phyloP scores from a whole-genome alignment of 2,113 vertebrate species.

The Sinocyclocheilus maitianheensis region DNA sequence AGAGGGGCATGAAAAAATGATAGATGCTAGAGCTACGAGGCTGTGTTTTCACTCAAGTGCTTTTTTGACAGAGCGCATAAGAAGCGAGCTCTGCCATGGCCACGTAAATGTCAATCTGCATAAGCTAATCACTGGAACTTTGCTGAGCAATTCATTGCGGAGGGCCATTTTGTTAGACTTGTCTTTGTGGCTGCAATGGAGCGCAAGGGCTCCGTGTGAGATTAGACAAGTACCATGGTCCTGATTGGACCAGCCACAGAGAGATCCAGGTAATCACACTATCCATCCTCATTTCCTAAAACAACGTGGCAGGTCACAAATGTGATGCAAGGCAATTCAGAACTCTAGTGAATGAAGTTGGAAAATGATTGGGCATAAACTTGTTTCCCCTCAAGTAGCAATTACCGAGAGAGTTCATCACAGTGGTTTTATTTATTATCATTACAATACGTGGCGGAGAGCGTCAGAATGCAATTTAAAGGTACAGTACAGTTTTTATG shows the following conservation, averaged over 20 bases:
- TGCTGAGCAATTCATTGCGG: constrained; percentile 37
- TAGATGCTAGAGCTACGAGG: constrained; percentile 22
- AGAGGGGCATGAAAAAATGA: constrained; percentile 39
- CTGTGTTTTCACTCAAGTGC: constrained; percentile 25
- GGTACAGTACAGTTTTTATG: not conserved
- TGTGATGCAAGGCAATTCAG: constrained; percentile 12
- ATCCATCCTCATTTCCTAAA: constrained; percentile 36
- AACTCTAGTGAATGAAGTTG: constrained; percentile 22
- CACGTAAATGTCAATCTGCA: constrained; percentile 49
- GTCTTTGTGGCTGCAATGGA: constrained; percentile 17
- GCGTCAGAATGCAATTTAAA: not conserved
- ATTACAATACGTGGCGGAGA: not conserved
- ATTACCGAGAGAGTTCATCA: constrained; percentile 7
- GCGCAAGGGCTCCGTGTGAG: constrained; percentile 1
- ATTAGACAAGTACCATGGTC: constrained; percentile 43
- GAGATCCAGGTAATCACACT: constrained; percentile 46
- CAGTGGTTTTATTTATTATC: constrained; percentile 34
- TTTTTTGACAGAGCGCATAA: constrained; percentile 23
- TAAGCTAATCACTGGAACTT: constrained; percentile 50
- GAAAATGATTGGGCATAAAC: constrained; percentile 32
- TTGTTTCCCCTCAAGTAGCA: not conserved
- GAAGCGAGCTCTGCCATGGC: constrained; percentile 10
- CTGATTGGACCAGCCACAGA: constrained; percentile 52
- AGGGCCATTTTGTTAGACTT: constrained; percentile 43
- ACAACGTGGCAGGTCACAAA: constrained; percentile 27